Evolutionary conservation across 2,888 invertebrate genomes (phyloP), one percentile per base, ranked within the genome.

Genomic region (Chymomyza caudatula): DNA sequence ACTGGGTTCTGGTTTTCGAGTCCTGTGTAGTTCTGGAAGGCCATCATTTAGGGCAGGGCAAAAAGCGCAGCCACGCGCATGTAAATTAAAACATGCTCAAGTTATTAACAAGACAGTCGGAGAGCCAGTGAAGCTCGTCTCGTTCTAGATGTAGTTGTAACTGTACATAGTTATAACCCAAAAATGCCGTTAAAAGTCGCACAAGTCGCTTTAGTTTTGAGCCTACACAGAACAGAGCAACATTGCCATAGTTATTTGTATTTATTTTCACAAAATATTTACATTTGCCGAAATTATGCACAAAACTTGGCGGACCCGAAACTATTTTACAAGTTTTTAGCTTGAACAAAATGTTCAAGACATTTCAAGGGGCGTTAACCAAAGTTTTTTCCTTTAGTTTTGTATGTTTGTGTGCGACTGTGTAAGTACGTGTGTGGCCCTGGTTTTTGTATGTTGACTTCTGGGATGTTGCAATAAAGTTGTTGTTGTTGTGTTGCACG

Each of bases 11-110:
- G 22, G 54, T 37, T 43, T 43, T 13, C 13, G n/a, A n/a, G 3
- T 37, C 37, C 22, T 19, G 22, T 4, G 13, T 13, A 13, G 6
- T 4, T 20, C 8, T 15, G 4, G 29, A 37, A 5, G 3, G 23
- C 15, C 19, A 37, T 11, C 29, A 37, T 37, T 25, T 13, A 4
- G 8, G 17, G 23, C 49, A 47, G 11, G 42, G 57, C 15, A 19
- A 19, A 19, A 58, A 8, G 17, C 37, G 65, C 63, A 60, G n/a
- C 52, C 60, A 65, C 69, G 60, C 66, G 63, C 74, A 72, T 82
- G 78, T 74, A 79, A 78, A 82, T 82, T 82, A 82, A 81, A 82
- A 73, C 82, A 85, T 82, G 85, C 71, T 78, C 71, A 75, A 82
- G 73, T 82, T 82, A 82, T 82, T 82, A 82, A 85, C 80, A 85